Percentiles rank a stretch among this genome's conserved stretches.
Evolutionary conservation across 1,140 invertebrate genomes (phyloP).

Genomic region (Brachionus plicatilis): DNA sequence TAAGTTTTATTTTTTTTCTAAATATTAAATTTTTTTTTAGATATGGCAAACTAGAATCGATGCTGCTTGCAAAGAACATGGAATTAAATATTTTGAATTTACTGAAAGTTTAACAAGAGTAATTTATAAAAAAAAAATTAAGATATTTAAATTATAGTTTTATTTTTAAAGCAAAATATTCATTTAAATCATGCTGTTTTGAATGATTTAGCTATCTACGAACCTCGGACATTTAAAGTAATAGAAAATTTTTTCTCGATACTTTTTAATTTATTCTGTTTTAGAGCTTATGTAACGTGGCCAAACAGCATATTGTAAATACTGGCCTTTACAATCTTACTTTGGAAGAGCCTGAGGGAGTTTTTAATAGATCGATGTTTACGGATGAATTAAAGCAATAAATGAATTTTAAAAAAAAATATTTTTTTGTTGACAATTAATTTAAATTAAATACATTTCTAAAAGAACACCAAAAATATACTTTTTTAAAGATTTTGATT

Average conservation of each 20-base stretch:
- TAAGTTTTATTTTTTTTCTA: not conserved
- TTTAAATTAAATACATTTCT: too few species aligned
- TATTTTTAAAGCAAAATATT: conserved; percentile 32
- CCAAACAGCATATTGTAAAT: conserved; percentile 40
- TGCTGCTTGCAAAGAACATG: conserved; percentile 28
- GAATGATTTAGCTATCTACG: conserved; percentile 38
- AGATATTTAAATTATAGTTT: not conserved
- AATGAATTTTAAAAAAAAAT: not conserved
- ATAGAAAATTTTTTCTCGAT: not conserved
- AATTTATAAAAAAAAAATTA: not conserved
- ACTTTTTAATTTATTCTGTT: not conserved
- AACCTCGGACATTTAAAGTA: conserved; percentile 36
- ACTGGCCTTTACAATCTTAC: conserved; percentile 12
- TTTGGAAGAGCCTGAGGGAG: conserved; percentile 9
- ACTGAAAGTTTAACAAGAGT: conserved; percentile 9
- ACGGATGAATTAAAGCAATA: conserved; percentile 31
- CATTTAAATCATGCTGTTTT: conserved; percentile 26
- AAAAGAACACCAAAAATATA: too few species aligned
- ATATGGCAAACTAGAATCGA: conserved; percentile 40
- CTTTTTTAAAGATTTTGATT: too few species aligned
- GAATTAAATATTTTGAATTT: conserved; percentile 21
- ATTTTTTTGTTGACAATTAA: not conserved
- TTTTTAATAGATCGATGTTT: conserved; percentile 35
- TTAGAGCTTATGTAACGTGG: conserved; percentile 7
- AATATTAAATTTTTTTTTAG: not conserved